Conservation (phyloP, 2,888 invertebrate genomes). For the Dione juno region DNA sequence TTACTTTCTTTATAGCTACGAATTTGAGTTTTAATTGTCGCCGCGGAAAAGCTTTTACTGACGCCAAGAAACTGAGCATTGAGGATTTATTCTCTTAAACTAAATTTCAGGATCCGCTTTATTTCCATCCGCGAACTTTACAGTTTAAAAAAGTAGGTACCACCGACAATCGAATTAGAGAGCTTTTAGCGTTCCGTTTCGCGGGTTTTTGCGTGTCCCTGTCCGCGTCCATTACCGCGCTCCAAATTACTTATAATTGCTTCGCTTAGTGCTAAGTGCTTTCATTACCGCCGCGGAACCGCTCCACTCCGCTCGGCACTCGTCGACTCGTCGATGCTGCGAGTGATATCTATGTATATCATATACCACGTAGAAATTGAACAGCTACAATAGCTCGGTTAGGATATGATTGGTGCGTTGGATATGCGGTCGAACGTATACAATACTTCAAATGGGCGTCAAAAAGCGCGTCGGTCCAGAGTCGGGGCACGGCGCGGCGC, state of each 20-base stretch:
- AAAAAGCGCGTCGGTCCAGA: conserved; percentile 75
- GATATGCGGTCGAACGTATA: conserved; percentile 55
- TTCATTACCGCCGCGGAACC: conserved; percentile 75
- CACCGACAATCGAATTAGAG: conserved; percentile 80
- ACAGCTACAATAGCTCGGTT: conserved; percentile 42
- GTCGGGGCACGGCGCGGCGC: conserved; percentile 54
- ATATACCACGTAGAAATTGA: conserved; percentile 43
- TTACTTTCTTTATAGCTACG: conserved; percentile 78
- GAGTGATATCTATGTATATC: conserved; percentile 50
- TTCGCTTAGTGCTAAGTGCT: conserved; percentile 83
- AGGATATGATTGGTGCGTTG: conserved; percentile 46
- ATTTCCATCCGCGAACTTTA: conserved; percentile 55
- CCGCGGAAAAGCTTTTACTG: conserved; percentile 60
- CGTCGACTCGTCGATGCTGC: conserved; percentile 65
- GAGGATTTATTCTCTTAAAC: conserved; percentile 49
- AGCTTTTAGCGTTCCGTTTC: conserved; percentile 81
- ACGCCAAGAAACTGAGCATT: conserved; percentile 53
- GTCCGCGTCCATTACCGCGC: conserved; percentile 80
- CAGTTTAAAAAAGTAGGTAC: conserved; percentile 70
- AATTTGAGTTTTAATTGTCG: conserved; percentile 76
- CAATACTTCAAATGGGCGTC: conserved; percentile 64
- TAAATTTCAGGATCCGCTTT: conserved; percentile 49
- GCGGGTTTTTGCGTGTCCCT: conserved; percentile 82
- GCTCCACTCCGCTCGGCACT: conserved; percentile 64
- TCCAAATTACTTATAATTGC: conserved; percentile 83